These are phyloP conservation scores for Drosophila neotestacea DNA, from an alignment of 2,888 invertebrate genomes.

Conservation along the genomic window DNA sequence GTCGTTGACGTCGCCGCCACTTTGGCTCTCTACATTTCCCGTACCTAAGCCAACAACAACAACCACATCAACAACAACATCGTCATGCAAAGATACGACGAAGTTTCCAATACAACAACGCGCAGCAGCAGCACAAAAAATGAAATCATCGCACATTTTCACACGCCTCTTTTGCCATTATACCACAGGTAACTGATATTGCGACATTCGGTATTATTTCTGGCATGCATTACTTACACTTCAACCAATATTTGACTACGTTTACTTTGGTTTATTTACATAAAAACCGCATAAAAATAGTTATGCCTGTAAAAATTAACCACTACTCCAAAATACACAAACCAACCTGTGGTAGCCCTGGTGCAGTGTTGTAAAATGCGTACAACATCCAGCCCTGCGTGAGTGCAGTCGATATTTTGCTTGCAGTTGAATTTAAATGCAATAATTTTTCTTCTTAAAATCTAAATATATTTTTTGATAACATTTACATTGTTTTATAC, in stretches of 20 bases:
- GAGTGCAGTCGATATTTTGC: slow-evolving; percentile 23
- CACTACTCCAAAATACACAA: slow-evolving; percentile 73
- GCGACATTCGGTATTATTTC: not conserved
- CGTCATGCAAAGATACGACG: slow-evolving; percentile 64
- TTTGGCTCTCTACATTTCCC: slow-evolving; percentile 55
- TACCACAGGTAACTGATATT: slow-evolving; percentile 6
- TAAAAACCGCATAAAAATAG: slow-evolving; percentile 71
- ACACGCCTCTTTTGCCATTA: slow-evolving; percentile 25
- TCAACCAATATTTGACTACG: slow-evolving; percentile 63
- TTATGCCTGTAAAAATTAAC: slow-evolving; percentile 71
- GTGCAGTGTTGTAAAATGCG: slow-evolving; percentile 52
- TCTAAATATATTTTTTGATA: slow-evolving; percentile 13
- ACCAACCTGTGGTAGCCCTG: slow-evolving; percentile 64
- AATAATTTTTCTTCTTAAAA: slow-evolving; percentile 14
- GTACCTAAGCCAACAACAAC: slow-evolving; percentile 60
- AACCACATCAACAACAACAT: slow-evolving; percentile 57
- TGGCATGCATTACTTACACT: slow-evolving; percentile 64
- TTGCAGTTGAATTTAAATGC: slow-evolving; percentile 59
- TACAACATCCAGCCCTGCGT: slow-evolving; percentile 36
- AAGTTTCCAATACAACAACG: slow-evolving; percentile 80
- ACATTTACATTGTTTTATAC: slow-evolving; percentile 39
- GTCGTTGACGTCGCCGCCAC: slow-evolving; percentile 64
- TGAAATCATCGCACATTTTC: slow-evolving; percentile 83
- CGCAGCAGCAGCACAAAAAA: slow-evolving; percentile 71
- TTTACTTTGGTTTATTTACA: slow-evolving; percentile 72